Percentiles rank a stretch among this genome's conserved stretches.
Evolutionary conservation across 2,888 invertebrate species (phyloP).

Genomic region (Diplolepis rosae): DNA sequence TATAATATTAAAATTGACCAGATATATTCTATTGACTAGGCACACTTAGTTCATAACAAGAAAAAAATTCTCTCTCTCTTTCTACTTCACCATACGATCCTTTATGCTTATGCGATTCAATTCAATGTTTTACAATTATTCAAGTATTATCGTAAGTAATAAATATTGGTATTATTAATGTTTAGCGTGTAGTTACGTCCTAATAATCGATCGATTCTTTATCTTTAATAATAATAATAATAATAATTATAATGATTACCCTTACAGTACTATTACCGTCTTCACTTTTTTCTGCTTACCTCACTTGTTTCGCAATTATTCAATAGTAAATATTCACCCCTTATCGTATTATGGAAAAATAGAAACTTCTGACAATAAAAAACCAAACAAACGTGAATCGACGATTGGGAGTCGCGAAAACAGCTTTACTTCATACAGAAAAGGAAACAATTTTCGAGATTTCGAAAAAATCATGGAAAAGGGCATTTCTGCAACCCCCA

Average conservation of each 20-base stretch:
- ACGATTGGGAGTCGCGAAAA: constrained; percentile 56
- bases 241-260: constrained; percentile 46
- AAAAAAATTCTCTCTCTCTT: constrained; percentile 73
- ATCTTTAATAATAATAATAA: constrained; percentile 48
- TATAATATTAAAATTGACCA: constrained; percentile 77
- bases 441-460: no score
- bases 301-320: constrained; percentile 45
- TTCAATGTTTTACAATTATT: constrained; percentile 54
- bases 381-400: constrained; percentile 72
- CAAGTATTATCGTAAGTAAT: constrained; percentile 52
- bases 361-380: constrained; percentile 74
- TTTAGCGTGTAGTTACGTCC: constrained; percentile 53
- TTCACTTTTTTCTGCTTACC: constrained; percentile 38
- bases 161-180: constrained; percentile 56
- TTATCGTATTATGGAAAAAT: constrained; percentile 73
- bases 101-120: constrained; percentile 47
- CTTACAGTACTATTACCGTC: constrained; percentile 47
- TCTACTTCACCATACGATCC: constrained; percentile 40
- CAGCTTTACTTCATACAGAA: background rate
- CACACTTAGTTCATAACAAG: constrained; percentile 80
- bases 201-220: constrained; percentile 49
- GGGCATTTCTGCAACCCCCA: constrained; percentile 50
- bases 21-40: constrained; percentile 80
- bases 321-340: constrained; percentile 69
- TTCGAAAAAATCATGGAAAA: background rate